phyloP scores from a whole-genome alignment of 2,797 vertebrate genomes.

The Avahi laniger region DNA sequence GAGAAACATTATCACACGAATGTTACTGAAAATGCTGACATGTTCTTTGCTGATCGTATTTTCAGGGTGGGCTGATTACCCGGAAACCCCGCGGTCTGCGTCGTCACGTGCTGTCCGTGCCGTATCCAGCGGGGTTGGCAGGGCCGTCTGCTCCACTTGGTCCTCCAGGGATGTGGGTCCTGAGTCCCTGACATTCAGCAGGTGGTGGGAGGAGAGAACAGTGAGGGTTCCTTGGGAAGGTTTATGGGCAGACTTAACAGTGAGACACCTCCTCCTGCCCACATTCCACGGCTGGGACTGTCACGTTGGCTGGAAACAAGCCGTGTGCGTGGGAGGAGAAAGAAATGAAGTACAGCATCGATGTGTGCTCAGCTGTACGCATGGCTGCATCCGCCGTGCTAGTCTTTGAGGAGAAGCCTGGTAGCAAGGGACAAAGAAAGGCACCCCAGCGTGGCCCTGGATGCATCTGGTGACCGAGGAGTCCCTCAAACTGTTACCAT shows the following conservation, averaged over 20 bases:
- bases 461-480: background rate
- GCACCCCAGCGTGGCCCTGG: too few relatives aligned
- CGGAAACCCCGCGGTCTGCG: too few relatives aligned
- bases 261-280: background rate
- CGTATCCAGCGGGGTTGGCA: background rate
- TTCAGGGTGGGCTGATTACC: background rate
- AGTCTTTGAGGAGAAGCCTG: background rate
- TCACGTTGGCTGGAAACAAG: too few relatives aligned
- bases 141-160: background rate
- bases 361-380: fast-evolving
- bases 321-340: background rate
- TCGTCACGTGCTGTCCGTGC: fast-evolving
- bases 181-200: fast-evolving
- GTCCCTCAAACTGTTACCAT: background rate
- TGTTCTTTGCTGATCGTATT: background rate
- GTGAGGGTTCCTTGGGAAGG: background rate
- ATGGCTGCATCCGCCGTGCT: fast-evolving
- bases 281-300: fast-evolving
- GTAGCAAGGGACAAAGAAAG: background rate
- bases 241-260: background rate
- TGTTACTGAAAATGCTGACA: fast-evolving
- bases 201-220: too few relatives aligned
- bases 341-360: fast-evolving
- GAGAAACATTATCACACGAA: background rate
- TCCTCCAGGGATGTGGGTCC: background rate